Conservation (phyloP, 2,888 invertebrate genomes). For the Ichneumoninae sp. region DNA sequence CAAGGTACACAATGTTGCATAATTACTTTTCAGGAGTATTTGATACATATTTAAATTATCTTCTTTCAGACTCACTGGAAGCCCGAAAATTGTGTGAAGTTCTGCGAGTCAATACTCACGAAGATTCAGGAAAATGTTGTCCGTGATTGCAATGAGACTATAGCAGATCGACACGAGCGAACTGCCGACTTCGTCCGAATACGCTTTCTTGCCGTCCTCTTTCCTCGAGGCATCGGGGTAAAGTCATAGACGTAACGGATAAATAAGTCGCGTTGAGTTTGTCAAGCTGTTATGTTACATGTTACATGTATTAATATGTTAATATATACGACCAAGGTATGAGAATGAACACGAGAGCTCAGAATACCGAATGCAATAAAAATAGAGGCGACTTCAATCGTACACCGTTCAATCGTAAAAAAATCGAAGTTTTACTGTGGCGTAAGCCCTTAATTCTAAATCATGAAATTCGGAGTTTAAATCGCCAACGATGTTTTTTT, state of each 20-base stretch:
- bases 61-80: neutral
- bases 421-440: too few relatives aligned
- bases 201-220: neutral
- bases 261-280: neutral
- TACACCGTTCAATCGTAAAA: too few relatives aligned
- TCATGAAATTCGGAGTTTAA: too few relatives aligned
- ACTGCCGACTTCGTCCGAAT: slow-evolving; percentile 5
- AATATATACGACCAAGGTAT: neutral
- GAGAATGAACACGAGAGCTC: neutral
- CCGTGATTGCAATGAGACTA: neutral
- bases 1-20: slow-evolving; percentile 72
- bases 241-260: neutral
- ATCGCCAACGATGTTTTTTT: too few relatives aligned
- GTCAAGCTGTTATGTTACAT: neutral
- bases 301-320: neutral
- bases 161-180: neutral
- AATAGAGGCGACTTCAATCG: too few relatives aligned
- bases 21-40: neutral
- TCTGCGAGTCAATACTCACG: neutral
- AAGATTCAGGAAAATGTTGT: neutral
- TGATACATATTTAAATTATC: neutral
- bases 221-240: neutral
- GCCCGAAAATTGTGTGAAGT: neutral
- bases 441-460: too few relatives aligned
- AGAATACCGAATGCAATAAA: neutral